Evolutionary conservation across 2,113 vertebrate genomes (phyloP).

Genomic region (Pycnonotus jocosus): DNA sequence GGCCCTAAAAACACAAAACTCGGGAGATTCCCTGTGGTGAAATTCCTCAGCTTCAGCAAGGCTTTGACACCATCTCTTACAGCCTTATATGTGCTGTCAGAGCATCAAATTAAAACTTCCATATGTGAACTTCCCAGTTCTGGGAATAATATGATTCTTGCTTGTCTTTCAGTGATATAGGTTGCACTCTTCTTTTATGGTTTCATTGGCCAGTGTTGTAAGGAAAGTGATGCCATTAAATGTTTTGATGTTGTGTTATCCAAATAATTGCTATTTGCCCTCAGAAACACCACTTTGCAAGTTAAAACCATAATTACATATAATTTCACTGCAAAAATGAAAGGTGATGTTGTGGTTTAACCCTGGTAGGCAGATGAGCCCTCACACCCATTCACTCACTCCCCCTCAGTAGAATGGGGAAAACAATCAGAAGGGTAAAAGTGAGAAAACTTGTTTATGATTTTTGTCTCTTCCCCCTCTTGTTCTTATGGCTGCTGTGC

Average conservation of each 20-base stretch:
- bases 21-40: neutral
- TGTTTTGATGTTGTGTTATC: neutral
- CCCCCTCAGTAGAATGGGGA: neutral
- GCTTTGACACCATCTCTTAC: neutral
- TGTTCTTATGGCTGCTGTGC: neutral
- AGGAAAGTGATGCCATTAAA: neutral
- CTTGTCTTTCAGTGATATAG: neutral
- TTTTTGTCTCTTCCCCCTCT: neutral
- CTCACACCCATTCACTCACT: fast-evolving
- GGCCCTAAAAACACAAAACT: neutral
- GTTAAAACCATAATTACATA: neutral
- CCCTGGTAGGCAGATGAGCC: neutral
- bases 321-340: neutral
- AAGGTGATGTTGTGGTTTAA: neutral
- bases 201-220: neutral
- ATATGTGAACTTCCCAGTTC: neutral
- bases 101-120: neutral
- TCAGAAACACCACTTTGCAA: neutral
- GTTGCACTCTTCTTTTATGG: neutral
- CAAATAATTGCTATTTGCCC: neutral
- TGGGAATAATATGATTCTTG: neutral
- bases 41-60: neutral
- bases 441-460: neutral
- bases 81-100: neutral
- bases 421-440: neutral